These are phyloP conservation scores for Daboia siamensis DNA, from an alignment of 2,113 vertebrate species.

Conservation along the genomic window DNA sequence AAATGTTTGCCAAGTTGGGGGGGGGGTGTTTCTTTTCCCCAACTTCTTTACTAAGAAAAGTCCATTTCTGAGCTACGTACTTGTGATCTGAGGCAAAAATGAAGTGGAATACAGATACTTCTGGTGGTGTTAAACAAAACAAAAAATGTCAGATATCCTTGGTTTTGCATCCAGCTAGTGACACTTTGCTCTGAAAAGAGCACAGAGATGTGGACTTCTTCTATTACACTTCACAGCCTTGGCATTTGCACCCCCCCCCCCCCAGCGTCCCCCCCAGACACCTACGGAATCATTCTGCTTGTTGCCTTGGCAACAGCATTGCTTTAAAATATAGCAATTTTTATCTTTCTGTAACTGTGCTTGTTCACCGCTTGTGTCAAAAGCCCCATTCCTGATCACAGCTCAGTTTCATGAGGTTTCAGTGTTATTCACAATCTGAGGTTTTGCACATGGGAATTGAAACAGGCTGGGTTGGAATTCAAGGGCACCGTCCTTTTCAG, in stretches of 20 bases:
- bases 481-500: background rate
- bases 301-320: background rate
- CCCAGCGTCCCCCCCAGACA: background rate
- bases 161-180: background rate
- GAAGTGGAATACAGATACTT: background rate
- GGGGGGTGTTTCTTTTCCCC: background rate
- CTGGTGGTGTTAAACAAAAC: too few species aligned
- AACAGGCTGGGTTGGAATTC: background rate
- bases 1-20: background rate
- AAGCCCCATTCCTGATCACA: background rate
- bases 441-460: background rate
- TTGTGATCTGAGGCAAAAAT: too few species aligned
- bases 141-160: background rate
- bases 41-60: background rate
- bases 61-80: background rate
- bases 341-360: background rate
- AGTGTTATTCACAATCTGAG: background rate
- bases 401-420: background rate
- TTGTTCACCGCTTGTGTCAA: background rate
- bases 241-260: background rate
- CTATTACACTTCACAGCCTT: background rate
- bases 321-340: background rate
- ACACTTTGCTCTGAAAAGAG: background rate
- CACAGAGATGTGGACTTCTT: background rate
- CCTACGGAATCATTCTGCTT: background rate